phyloP scores from a whole-genome alignment of 2,797 vertebrate species.

The Platyrinchus mystaceus region DNA sequence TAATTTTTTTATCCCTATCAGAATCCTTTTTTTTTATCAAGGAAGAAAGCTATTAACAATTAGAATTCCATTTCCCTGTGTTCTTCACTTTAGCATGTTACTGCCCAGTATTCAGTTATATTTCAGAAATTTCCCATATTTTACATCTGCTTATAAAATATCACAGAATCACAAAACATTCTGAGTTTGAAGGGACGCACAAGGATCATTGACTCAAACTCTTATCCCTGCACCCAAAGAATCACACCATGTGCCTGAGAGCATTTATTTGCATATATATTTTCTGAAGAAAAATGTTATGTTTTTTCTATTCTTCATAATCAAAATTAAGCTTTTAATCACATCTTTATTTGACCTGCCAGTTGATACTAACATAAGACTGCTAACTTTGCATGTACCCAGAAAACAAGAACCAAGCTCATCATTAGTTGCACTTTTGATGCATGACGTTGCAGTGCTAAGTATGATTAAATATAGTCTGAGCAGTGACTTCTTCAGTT shows the following conservation, averaged over 20 bases:
- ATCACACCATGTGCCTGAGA: background rate
- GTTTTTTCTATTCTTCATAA: background rate
- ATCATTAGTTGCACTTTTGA: slow-evolving; percentile 32
- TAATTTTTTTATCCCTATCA: fast-evolving
- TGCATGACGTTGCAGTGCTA: background rate
- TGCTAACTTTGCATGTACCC: background rate
- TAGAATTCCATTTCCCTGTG: background rate
- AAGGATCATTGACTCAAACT: background rate
- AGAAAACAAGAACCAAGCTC: background rate
- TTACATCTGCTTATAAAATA: background rate
- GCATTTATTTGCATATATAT: background rate
- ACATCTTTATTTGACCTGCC: background rate
- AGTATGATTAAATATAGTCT: slow-evolving; percentile 28
- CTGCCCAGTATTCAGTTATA: background rate
- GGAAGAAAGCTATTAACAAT: background rate
- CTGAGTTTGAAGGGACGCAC: background rate
- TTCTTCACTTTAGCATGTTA: background rate
- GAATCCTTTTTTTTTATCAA: background rate
- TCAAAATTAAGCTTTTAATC: background rate
- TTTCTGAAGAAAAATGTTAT: background rate
- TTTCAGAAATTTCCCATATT: background rate
- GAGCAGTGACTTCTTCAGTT: slow-evolving; percentile 15
- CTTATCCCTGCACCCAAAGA: background rate
- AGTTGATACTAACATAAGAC: background rate
- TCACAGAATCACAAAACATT: background rate